Base-by-base conservation (phyloP, 2,797 vertebrate genomes). In the Pangasius larnaudii region DNA sequence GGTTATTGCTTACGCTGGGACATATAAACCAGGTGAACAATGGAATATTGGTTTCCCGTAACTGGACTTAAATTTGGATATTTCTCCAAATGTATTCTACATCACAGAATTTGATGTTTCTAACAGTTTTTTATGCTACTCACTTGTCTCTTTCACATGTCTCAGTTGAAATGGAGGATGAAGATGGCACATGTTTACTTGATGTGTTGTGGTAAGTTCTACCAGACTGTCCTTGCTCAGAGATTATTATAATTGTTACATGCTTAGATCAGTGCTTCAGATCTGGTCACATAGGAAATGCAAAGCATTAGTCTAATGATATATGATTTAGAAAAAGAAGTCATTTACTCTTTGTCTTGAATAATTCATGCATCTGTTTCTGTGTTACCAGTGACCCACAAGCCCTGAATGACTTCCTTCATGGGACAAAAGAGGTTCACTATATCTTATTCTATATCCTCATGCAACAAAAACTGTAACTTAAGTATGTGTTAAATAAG, bases 171-270 rank as follows among this genome's bases (percentile, higher is more conserved):
- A 97, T 97, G 96, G 96, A 97, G 94, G 96, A 97, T 96, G 96
- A 97, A 95, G 96, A 97, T 95, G 96, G 95, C 95, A 97, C 95
- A 94, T 96, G 96, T 94, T 95, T 97, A 93, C 94, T 97, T 94
- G 96, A 97, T 95, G 96, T 96, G 94, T 95, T 97, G 94, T 97
- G 96, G 96, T 97, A 91, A 95, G 96, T 95, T 84, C 11, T 65
- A 36, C 46, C 59, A 51, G 39, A 36, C 30, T 88, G 16, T 59
- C 18, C 2, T 33, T 72, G n/a, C 42, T 67, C 46, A 84, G 4
- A 24, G 75, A 39, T 84, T 49, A 63, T 42, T 61, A 83, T 5
- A 59, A 67, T 18, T 79, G 22, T 71, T 7, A 59, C 2, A 59
- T 61, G 5, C 24, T 59, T 5, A 30, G 27, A 10, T 14, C 30